These are phyloP conservation scores for Lutjanus argentimaculatus DNA, from an alignment of 2,797 vertebrate genomes.

Conservation along the genomic window DNA sequence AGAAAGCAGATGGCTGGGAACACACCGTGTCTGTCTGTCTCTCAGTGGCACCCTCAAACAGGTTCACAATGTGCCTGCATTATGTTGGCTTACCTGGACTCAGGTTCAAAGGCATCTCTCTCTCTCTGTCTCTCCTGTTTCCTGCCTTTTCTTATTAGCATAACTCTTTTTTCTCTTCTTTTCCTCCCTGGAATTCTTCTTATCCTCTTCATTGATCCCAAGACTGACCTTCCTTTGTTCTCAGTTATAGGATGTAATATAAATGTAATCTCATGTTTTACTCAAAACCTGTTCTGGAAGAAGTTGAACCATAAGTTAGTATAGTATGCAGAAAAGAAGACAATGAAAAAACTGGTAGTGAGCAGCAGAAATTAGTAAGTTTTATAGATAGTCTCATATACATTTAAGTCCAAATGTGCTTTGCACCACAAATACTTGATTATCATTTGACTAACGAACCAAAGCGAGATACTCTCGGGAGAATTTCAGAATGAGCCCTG, in stretches of 20 bases:
- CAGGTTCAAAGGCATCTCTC: slow-evolving; percentile 45
- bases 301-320: neutral
- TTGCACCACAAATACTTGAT: neutral
- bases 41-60: slow-evolving; percentile 5
- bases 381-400: neutral
- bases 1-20: neutral
- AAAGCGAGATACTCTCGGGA: slow-evolving; percentile 11
- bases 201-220: slow-evolving; percentile 22
- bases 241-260: neutral
- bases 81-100: slow-evolving; percentile 48
- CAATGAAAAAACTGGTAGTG: neutral
- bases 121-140: slow-evolving; percentile 11
- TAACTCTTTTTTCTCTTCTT: neutral
- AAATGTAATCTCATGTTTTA: slow-evolving; percentile 12
- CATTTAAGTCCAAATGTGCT: neutral
- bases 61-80: slow-evolving; percentile 28
- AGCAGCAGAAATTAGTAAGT: neutral
- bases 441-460: slow-evolving; percentile 17
- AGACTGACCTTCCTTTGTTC: slow-evolving; percentile 45
- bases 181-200: slow-evolving; percentile 30
- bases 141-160: slow-evolving; percentile 25
- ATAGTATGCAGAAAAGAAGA: neutral
- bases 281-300: slow-evolving; percentile 3
- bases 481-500: slow-evolving; percentile 13
- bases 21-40: neutral